Evolutionary conservation across 2,113 vertebrate genomes (phyloP).

Genomic region (Progne subis): DNA sequence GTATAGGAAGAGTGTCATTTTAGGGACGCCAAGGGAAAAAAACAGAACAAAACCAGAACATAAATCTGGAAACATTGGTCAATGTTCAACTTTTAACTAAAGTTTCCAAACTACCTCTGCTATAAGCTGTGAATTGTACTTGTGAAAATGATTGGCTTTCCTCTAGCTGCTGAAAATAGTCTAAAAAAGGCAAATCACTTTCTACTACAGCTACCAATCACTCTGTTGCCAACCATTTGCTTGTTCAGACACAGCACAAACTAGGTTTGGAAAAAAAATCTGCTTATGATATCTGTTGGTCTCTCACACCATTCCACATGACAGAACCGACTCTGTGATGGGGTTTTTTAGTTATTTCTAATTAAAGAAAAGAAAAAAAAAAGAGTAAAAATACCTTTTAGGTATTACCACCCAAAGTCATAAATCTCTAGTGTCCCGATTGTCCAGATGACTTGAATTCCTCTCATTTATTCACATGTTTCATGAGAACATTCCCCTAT

Average conservation of each 20-base stretch:
- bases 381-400: not conserved
- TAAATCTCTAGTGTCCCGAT: not conserved
- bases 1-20: not conserved
- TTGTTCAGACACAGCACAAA: not conserved
- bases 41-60: not conserved
- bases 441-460: not conserved
- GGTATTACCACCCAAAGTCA: not conserved
- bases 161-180: not conserved
- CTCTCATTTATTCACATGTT: not conserved
- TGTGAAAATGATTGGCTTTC: not conserved
- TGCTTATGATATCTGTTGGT: not conserved
- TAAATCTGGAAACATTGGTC: not conserved
- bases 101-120: not conserved
- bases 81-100: not conserved
- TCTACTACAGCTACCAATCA: not conserved
- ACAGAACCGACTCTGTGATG: not conserved
- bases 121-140: not conserved
- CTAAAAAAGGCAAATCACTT: not conserved
- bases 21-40: not conserved
- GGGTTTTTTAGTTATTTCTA: rapidly evolving
- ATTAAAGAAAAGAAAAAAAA: not conserved
- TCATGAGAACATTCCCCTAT: not conserved
- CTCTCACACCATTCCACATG: not conserved
- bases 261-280: not conserved
- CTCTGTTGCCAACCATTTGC: rapidly evolving